These are phyloP conservation scores for Lagorchestes hirsutus DNA, from an alignment of 2,797 vertebrate species.

Conservation along the genomic window DNA sequence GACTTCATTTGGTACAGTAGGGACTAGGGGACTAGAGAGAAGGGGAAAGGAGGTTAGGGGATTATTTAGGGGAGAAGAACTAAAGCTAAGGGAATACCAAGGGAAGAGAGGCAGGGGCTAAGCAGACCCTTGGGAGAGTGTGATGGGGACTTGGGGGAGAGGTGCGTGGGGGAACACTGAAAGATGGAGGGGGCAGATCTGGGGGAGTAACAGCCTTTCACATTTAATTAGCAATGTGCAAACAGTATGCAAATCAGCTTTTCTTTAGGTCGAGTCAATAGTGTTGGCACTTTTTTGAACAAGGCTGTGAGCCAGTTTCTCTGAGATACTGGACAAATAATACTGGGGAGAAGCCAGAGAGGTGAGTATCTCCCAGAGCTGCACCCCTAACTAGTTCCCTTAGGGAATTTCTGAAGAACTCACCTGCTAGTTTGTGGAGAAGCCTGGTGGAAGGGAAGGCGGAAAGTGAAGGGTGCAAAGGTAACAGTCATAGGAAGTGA, in stretches of 20 bases:
- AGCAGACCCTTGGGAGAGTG: background rate
- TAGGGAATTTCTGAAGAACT: background rate
- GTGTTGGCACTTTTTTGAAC: constrained; percentile 63
- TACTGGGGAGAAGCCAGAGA: constrained; percentile 21
- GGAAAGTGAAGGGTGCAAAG: background rate
- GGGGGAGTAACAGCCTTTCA: constrained; percentile 59
- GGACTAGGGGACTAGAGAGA: background rate
- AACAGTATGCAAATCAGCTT: constrained; percentile 74
- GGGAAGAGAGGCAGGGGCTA: background rate
- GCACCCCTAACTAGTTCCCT: constrained; percentile 16
- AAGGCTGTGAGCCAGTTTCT: constrained; percentile 45
- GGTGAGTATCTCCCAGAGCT: background rate
- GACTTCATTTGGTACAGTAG: background rate
- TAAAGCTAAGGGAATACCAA: background rate
- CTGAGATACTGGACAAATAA: constrained; percentile 32
- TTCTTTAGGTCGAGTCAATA: constrained; percentile 71
- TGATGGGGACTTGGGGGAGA: background rate
- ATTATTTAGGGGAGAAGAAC: background rate
- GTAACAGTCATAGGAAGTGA: background rate
- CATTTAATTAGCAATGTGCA: constrained; percentile 75
- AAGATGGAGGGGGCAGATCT: constrained; percentile 46
- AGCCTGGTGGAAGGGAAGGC: background rate
- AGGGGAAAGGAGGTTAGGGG: background rate
- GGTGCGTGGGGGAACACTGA: background rate
- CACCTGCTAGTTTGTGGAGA: background rate